Evolutionary conservation across 2,113 vertebrate species (phyloP).

Genomic region (Amblyornis subalaris): DNA sequence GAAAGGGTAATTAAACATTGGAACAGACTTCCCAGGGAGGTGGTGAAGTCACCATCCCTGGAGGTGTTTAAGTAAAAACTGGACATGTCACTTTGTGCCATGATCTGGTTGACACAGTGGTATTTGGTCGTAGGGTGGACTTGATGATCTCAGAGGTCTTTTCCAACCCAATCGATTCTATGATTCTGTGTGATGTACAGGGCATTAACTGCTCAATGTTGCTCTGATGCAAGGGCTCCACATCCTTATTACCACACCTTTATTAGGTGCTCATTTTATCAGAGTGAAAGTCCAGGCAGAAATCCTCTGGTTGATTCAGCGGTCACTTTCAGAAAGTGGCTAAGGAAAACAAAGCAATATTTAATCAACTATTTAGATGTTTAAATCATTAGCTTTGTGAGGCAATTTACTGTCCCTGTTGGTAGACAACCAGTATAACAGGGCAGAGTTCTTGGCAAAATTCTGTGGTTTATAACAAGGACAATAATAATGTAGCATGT

Average conservation of each 20-base stretch:
- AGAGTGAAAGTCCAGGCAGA: not conserved
- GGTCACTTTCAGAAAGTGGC: not conserved
- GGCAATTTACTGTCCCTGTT: not conserved
- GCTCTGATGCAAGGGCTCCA: not conserved
- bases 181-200: not conserved
- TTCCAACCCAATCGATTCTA: not conserved
- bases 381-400: not conserved
- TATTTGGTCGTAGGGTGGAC: not conserved
- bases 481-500: not conserved
- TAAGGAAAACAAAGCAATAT: not conserved
- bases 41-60: not conserved
- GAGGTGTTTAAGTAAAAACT: not conserved
- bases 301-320: not conserved
- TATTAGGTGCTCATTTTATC: not conserved
- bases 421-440: not conserved
- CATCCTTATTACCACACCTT: not conserved
- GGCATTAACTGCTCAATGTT: not conserved
- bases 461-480: not conserved
- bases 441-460: not conserved
- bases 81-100: rapidly evolving
- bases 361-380: not conserved
- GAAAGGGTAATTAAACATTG: not conserved
- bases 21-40: not conserved
- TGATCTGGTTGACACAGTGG: not conserved
- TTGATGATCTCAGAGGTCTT: not conserved